Evolutionary conservation across 2,113 vertebrate species (phyloP), one percentile per base, ranked within the genome.

Genomic region (Platichthys flesus): DNA sequence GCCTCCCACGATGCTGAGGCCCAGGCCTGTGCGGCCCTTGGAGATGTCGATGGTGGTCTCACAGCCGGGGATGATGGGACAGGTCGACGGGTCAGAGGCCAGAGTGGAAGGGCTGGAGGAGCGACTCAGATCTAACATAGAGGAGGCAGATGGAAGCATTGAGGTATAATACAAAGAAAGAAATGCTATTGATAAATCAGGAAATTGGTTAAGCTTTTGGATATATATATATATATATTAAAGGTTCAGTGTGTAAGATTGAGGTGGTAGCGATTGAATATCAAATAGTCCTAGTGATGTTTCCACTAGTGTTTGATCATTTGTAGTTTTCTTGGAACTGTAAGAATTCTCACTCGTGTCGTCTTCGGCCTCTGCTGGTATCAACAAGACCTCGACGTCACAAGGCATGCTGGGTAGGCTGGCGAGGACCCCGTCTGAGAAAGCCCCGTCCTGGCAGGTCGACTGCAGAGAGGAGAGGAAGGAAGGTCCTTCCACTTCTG

Each of bases 11-110:
- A 99, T 99, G 93, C 98, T 99, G 23, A 99, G 95, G 56, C 98
- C 98, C 71, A 99, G 95, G 13, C 98, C 98, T 0, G 98, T 99
- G 16, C 93, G 92, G 7, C 98, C 98, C 89, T 99, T 99, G 69
- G 94, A 97, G 91, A 99, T 98, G 81, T 98, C 97, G 31, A 99
- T 99, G 66, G 96, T 98, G 84, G 97, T 99, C 94, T 98, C 97
- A 23, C 97, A 98, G 69, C 98, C 98, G 20, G 98, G 98, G 85
- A 99, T 98, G 79, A 99, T 97, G 76, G 97, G 97, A 85, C 97
- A 99, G 37, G 96, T 98, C 23, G 95, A 78, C 31, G 97, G 97
- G 79, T 99, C 97, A 9, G 95, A 97, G 45, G 91, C 88, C 88
- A 97, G 91, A 0, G 95, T 93, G 1, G 95, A 95, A 42, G 97